Evolutionary conservation across 2,113 vertebrate species (phyloP), one percentile per base, ranked within the genome.

Genomic region (Copsychus sechellarum): DNA sequence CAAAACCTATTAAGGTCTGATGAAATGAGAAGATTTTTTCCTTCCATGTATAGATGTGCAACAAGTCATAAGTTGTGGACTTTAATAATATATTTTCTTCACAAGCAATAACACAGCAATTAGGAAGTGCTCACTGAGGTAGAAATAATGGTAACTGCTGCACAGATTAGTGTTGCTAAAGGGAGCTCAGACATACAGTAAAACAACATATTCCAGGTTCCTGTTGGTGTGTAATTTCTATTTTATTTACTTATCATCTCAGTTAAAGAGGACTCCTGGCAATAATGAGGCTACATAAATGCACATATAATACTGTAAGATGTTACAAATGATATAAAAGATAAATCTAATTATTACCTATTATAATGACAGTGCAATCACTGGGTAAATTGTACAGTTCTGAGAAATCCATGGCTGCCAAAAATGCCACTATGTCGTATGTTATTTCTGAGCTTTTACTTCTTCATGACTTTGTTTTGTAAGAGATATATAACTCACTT

Each of bases 241-340:
- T 96, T 98, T 98, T 98, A 98, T 98, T 98, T 98, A 98, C 98
- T 98, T 98, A 98, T 97, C 97, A 97, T 97, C 96, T 97, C 96
- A 91, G 97, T 98, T 97, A 98, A 98, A 98, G 96, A 98, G 97
- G 98, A 97, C 97, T 98, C 97, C 96, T 97, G 98, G 98, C 96
- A 98, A 96, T 98, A 98, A 98, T 98, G 97, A 98, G 97, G 90
- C 96, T 96, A 92, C 97, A 91, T 95, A 97, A 97, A 97, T 96
- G 95, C 89, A 96, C 94, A 81, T 92, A 94, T 93, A 97, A 96
- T 95, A 95, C 95, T 97, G 82, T 96, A 96, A 97, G 96, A 98
- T 97, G 93, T 95, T 97, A 97, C 96, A 97, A 97, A 97, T 98
- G 96, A 98, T 97, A 96, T 95, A 90, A 97, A 96, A 98, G 97